Evolutionary conservation across 2,888 invertebrate genomes (phyloP).

Genomic region (Mactromeris polynyma): DNA sequence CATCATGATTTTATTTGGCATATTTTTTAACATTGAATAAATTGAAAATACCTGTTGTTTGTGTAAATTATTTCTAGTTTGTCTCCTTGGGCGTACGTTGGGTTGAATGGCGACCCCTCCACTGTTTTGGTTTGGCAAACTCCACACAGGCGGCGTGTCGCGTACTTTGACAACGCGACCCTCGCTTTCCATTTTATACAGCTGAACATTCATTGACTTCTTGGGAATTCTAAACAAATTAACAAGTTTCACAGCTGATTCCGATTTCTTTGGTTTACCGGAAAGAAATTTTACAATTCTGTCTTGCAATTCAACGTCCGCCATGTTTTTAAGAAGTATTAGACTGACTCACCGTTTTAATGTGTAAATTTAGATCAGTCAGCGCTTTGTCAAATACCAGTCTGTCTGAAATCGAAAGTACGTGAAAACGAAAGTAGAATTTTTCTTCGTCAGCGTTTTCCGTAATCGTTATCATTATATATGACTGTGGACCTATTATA

Average conservation of each 20-base stretch:
- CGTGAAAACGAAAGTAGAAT: constrained; percentile 5
- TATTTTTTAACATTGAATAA: neutral
- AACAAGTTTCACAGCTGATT: constrained; percentile 50
- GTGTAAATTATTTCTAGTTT: neutral
- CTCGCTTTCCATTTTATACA: constrained; percentile 55
- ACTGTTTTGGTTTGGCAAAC: neutral
- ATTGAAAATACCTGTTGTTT: neutral
- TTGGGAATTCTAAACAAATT: constrained; percentile 51
- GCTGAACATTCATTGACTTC: constrained; percentile 52
- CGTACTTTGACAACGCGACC: constrained; percentile 50
- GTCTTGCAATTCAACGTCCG: constrained; percentile 36
- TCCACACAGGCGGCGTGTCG: constrained; percentile 65
- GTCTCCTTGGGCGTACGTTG: neutral
- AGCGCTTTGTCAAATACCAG: neutral
- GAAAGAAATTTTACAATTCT: constrained; percentile 50
- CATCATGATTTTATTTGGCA: no score
- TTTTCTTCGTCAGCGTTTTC: neutral
- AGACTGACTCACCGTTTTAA: constrained; percentile 15
- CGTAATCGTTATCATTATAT: no score
- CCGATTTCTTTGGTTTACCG: constrained; percentile 50
- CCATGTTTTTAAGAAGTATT: constrained; percentile 57
- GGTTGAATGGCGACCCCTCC: neutral
- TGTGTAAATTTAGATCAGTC: neutral
- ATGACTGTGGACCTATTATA: no score
- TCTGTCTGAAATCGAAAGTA: neutral